Evolutionary conservation across 2,797 vertebrate species (phyloP).

Genomic region (Xiphophorus birchmanni): DNA sequence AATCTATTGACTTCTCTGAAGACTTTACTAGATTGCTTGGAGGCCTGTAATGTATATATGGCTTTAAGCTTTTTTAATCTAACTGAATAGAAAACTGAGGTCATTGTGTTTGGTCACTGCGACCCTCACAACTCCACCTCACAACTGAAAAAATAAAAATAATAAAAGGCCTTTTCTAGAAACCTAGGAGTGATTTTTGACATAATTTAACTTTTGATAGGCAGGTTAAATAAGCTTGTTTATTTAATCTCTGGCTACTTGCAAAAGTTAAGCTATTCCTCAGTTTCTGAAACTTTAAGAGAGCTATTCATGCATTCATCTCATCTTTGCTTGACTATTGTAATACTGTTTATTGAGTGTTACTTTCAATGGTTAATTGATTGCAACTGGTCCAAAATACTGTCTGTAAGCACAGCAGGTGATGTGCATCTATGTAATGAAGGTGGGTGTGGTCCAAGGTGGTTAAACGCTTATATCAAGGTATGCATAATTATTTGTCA

Average conservation of each 20-base stretch:
- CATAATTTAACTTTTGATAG: too few species aligned
- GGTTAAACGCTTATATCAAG: not conserved
- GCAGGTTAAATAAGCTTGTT: not conserved
- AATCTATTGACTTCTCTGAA: not conserved
- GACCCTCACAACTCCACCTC: not conserved
- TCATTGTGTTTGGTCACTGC: not conserved
- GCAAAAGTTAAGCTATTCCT: not conserved
- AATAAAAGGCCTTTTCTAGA: not conserved
- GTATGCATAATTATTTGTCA: not conserved
- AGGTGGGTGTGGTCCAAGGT: not conserved
- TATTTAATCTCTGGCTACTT: not conserved
- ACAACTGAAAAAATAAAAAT: too few species aligned
- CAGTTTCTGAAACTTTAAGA: not conserved
- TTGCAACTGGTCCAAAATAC: not conserved
- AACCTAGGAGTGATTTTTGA: not conserved
- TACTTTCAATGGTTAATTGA: not conserved
- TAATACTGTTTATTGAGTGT: not conserved
- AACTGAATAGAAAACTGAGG: not conserved
- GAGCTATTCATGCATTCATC: not conserved
- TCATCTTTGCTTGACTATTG: not conserved
- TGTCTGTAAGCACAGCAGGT: not conserved
- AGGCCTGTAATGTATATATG: not conserved
- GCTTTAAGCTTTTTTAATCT: not conserved
- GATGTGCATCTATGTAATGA: not conserved
- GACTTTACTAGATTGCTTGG: not conserved